Conservation (phyloP, 1,140 invertebrate species). For the Diorhabda sublineata region DNA sequence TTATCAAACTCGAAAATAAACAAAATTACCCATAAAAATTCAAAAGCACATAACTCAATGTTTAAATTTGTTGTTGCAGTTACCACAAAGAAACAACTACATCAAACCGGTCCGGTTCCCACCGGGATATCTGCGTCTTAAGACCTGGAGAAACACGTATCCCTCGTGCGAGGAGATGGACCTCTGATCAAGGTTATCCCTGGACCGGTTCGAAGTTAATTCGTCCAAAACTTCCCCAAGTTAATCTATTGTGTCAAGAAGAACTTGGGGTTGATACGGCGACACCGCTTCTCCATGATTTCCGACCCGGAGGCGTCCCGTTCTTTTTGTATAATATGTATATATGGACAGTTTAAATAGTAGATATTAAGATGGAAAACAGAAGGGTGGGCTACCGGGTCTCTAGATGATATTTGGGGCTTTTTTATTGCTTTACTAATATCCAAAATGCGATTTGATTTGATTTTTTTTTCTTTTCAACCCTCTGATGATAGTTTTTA, state of each 20-base stretch:
- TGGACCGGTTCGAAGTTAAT: conserved; percentile 12
- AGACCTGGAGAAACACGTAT: conserved; percentile 30
- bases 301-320: conserved; percentile 7
- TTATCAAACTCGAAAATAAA: too few species aligned
- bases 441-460: background rate
- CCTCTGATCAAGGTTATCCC: conserved; percentile 19
- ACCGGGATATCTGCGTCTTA: conserved; percentile 25
- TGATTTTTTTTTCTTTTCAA: conserved; percentile 11
- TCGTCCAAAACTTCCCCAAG: conserved; percentile 1
- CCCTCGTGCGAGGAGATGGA: conserved; percentile 14
- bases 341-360: conserved; percentile 29
- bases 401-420: conserved; percentile 18
- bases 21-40: too few species aligned
- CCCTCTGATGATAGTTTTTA: conserved; percentile 29
- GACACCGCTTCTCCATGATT: conserved; percentile 9
- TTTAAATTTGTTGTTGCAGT: too few species aligned
- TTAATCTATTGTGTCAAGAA: conserved; percentile 23
- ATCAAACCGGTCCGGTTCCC: conserved; percentile 7
- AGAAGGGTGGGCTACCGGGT: conserved; percentile 15
- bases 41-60: too few species aligned
- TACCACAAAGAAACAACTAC: too few species aligned
- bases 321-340: conserved; percentile 22
- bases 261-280: conserved; percentile 6
- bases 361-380: conserved; percentile 13
- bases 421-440: conserved; percentile 20